Evolutionary conservation across 2,888 invertebrate species (phyloP), one percentile per base, ranked within the genome.

Genomic region (Rhogogaster chlorosoma): DNA sequence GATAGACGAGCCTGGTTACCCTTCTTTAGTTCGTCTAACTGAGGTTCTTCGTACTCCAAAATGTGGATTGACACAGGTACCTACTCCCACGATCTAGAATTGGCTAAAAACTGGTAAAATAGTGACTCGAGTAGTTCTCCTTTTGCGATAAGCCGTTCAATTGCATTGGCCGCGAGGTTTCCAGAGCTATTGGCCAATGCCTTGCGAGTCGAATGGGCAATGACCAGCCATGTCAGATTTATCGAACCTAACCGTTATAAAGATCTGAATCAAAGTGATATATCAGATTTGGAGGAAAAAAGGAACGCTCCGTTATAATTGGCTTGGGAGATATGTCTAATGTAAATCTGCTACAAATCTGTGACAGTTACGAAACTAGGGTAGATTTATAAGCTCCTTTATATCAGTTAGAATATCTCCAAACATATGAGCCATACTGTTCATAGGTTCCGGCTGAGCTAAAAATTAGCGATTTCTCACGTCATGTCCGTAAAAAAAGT

Each of bases 281-380:
- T 45, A 53, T 77, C 53, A 77, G 32, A 53, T 32, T 45, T 29
- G n/a, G 1, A 38, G 32, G 10, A 77, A 49, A 26, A 77, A 71
- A 2, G 18, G 49, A 75, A 10, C 26, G 32, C 42, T n/a, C 71
- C 71, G 71, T 71, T 71, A 71, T 71, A 71, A 71, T 71, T 71
- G 71, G 71, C 71, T 71, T 12, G 22, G 10, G 71, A 42, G n/a
- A 38, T 71, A 38, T 73, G 42, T 42, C 71, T 73, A 22, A 73
- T 42, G n/a, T 18, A n/a, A 18, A 49, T 73, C 42, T 73, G 42
- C 22, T 61, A 61, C 22, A 61, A 32, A 26, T 32, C 22, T 26
- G 77, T 18, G 49, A 77, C 77, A 77, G 77, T 77, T 77, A 49
- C 49, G 77, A 77, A 77, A 77, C 26, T 1, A 32, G 53, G 49